Base-by-base conservation (phyloP, 2,888 invertebrate genomes). In the Rapana venosa region DNA sequence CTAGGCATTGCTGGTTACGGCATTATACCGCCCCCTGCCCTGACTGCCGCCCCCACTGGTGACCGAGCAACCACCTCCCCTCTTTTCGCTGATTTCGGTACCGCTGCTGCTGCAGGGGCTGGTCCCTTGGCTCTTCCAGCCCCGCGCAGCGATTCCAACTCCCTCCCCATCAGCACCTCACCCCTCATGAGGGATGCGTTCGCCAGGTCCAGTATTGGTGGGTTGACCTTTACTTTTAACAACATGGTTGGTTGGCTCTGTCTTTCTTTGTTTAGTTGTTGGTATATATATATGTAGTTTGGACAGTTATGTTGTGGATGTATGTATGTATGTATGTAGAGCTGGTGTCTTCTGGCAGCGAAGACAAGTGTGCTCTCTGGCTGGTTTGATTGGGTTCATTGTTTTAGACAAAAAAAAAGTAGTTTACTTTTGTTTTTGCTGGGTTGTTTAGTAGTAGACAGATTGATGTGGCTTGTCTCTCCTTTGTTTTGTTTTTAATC, bases 1-100 rank as follows among this genome's bases (percentile, higher is more conserved):
- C 89, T 95, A 96, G 96, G 96, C 94, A 96, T 96, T 95, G 96
- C 96, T 94, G 96, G 96, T 95, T 96, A 96, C 94, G 96, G 96
- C 94, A 96, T 96, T 95, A 96, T 96, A 94, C 92, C 92, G 77
- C 89, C 87, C 47, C 58, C 56, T n/a, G 66, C 96, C 93, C 91
- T 91, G 88, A 90, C 92, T 86, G 90, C 92, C 58, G 92, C 93
- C 91, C 97, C 97, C 97, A 96, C 97, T 95, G 95, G 95, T 91
- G 95, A 95, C 93, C 92, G 96, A 93, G 94, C 94, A 92, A 96
- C 96, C 93, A 96, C 97, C 89, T 95, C 96, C 87, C 95, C 96
- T 89, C 95, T 96, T 90, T 95, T 95, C 90, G 95, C 95, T 91
- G 95, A 94, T 91, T 94, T 94, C 92, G 93, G 92, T 91, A 93